phyloP scores from a whole-genome alignment of 2,797 vertebrate species.

The Acipenser transmontanus region DNA sequence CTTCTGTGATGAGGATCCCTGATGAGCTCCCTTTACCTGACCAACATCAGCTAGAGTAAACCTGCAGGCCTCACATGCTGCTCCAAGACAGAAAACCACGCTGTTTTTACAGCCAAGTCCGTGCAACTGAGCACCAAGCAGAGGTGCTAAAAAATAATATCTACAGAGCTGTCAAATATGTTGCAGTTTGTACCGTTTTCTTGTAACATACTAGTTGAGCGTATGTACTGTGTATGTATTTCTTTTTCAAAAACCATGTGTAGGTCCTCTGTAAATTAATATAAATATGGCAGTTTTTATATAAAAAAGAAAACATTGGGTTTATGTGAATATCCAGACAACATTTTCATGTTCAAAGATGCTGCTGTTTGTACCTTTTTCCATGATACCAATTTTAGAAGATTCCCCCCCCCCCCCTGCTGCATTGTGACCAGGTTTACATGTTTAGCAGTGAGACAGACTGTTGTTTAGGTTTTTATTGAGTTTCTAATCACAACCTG shows the following conservation, averaged over 20 bases:
- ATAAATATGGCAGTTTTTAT: slow-evolving; percentile 84
- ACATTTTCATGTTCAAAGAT: slow-evolving; percentile 73
- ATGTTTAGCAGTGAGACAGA: slow-evolving; percentile 52
- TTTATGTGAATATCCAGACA: slow-evolving; percentile 81
- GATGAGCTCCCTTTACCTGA: not conserved
- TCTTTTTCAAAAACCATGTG: slow-evolving; percentile 77
- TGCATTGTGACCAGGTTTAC: slow-evolving; percentile 57
- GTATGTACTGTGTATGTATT: slow-evolving; percentile 84
- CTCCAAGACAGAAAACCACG: slow-evolving; percentile 7
- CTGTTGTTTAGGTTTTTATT: not conserved
- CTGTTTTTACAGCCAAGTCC: slow-evolving; percentile 24
- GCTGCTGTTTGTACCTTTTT: slow-evolving; percentile 80
- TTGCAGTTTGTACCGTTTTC: slow-evolving; percentile 77
- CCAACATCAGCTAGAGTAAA: slow-evolving; percentile 48
- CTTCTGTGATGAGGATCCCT: slow-evolving; percentile 8
- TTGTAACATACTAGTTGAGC: slow-evolving; percentile 82
- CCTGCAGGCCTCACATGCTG: slow-evolving; percentile 44
- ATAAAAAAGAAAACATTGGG: slow-evolving; percentile 53
- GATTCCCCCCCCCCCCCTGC: slow-evolving; percentile 44
- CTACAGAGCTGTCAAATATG: slow-evolving; percentile 36
- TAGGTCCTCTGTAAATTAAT: slow-evolving; percentile 94
- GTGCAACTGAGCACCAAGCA: slow-evolving; percentile 39
- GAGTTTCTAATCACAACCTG: not conserved
- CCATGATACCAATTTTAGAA: slow-evolving; percentile 33
- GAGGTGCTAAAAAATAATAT: slow-evolving; percentile 49